Evolutionary conservation across 1,140 invertebrate genomes (phyloP), one percentile per base, ranked within the genome.

Genomic region (Gonioctena quinquepunctata): DNA sequence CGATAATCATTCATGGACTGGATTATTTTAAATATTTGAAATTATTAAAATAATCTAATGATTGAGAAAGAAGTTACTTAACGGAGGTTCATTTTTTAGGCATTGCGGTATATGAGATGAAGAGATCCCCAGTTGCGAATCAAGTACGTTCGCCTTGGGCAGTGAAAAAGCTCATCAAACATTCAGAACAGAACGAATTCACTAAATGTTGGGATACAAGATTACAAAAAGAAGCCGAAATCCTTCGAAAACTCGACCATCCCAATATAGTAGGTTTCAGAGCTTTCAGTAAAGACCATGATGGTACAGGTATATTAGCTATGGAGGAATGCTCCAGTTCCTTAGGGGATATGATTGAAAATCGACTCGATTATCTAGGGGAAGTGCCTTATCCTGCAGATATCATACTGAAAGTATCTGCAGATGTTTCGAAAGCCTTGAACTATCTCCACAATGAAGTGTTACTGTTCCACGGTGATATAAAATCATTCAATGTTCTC

Each of bases 251-350:
- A 64, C 85, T 96, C 42, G 88, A 89, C 22, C 94, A 95, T 85
- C 92, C 92, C 1, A 94, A 95, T 77, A 93, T 96, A 56, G 89
- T 96, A 2, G 93, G 93, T 0, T 95, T 92, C 77, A 85, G 93
- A 33, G 92, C 88, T 2, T 89, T 93, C 61, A 85, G 87, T 1
- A 87, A 89, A 70, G 83, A 82, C 0, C 77, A 83, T 1, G 88
- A 90, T 66, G 89, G 91, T 0, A 88, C 91, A 66, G 85, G 88
- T 71, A 89, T 89, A 52, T 81, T 92, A 57, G 91, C 89, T 0
- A 90, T 93, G 88, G 91, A 93, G 79, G 87, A 89, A 68, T 88
- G 91, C 78, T 88, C 87, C 23, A 79, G 86, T 8, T 91, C 88
- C 3, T 81, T 92, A 7, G 90, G 90, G 13, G 89, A 93, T 74